Evolutionary conservation across 92 coral and sea anemone species (phyloP).

Genomic region (Montipora capitata): DNA sequence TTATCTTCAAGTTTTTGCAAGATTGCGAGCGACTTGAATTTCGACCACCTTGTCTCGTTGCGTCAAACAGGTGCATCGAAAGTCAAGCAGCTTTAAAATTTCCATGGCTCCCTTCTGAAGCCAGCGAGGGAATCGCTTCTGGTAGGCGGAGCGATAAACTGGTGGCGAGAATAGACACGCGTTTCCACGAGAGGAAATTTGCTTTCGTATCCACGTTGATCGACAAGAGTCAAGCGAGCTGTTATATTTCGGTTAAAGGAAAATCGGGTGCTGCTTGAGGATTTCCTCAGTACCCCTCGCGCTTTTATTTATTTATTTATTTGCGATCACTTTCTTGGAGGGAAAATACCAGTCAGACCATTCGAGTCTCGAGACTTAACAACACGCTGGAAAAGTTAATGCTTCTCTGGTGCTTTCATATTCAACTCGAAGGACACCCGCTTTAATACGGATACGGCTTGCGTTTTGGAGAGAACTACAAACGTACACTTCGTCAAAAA

Average conservation of each 20-base stretch:
- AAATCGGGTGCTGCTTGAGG: background rate
- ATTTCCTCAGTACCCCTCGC: background rate
- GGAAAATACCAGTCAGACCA: background rate
- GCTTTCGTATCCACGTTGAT: background rate
- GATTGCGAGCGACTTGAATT: slow-evolving; percentile 8
- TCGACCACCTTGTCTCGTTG: slow-evolving; percentile 31
- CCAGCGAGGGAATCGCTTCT: slow-evolving; percentile 11
- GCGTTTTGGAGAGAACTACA: background rate
- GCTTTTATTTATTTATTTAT: background rate
- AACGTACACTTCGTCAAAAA: background rate
- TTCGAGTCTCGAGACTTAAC: background rate
- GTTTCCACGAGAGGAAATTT: slow-evolving; percentile 2
- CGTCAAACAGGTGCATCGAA: slow-evolving; percentile 46
- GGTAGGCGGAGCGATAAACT: slow-evolving; percentile 49
- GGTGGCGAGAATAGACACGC: slow-evolving; percentile 20
- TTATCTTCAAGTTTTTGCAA: background rate
- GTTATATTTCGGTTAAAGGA: background rate
- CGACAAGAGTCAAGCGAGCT: background rate
- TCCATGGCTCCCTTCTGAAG: slow-evolving; percentile 8
- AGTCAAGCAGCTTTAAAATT: slow-evolving; percentile 5
- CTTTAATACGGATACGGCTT: background rate
- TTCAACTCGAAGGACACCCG: background rate
- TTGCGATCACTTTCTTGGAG: background rate
- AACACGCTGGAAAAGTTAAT: slow-evolving; percentile 26
- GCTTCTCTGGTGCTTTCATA: background rate